Percentiles rank a stretch among this genome's conserved stretches.
phyloP scores from a whole-genome alignment of 1,140 invertebrate genomes.

The Lineus longissimus region DNA sequence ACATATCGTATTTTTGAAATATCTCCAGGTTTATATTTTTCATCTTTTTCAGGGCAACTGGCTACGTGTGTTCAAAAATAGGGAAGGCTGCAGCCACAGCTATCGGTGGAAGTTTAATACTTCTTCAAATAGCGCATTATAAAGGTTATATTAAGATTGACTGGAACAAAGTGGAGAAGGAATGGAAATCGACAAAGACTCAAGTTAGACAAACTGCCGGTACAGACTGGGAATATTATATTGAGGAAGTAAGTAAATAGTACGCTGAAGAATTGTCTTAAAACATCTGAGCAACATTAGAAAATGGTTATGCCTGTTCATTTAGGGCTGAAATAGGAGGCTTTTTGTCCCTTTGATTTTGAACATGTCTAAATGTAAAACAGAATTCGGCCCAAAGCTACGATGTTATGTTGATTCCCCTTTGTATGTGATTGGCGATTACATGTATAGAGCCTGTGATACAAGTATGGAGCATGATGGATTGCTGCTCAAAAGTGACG shows the following conservation, averaged over 20 bases:
- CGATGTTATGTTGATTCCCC: too few relatives aligned
- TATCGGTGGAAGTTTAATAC: constrained; percentile 80
- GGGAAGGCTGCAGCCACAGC: constrained; percentile 85
- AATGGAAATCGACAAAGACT: constrained; percentile 27
- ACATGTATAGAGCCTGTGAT: too few relatives aligned
- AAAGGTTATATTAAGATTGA: constrained; percentile 83
- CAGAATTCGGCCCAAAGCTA: too few relatives aligned
- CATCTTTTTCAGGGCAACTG: constrained; percentile 69
- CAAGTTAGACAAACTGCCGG: constrained; percentile 31
- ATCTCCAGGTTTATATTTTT: neutral
- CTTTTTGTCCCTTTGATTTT: too few relatives aligned
- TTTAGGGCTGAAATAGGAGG: too few relatives aligned
- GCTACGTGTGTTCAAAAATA: constrained; percentile 85
- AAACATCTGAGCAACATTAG: too few relatives aligned
- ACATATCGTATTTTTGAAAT: too few relatives aligned
- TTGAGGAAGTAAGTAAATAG: constrained; percentile 62
- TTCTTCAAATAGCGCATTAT: constrained; percentile 81
- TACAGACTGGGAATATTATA: constrained; percentile 73
- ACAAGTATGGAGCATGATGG: too few relatives aligned
- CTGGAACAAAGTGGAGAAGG: constrained; percentile 75
- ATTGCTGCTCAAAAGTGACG: too few relatives aligned
- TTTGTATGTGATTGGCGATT: too few relatives aligned
- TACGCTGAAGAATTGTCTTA: neutral
- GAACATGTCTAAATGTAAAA: too few relatives aligned
- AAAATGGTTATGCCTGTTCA: too few relatives aligned